Base-by-base conservation (phyloP, 1,140 invertebrate genomes). In the Diorhabda elongata region DNA sequence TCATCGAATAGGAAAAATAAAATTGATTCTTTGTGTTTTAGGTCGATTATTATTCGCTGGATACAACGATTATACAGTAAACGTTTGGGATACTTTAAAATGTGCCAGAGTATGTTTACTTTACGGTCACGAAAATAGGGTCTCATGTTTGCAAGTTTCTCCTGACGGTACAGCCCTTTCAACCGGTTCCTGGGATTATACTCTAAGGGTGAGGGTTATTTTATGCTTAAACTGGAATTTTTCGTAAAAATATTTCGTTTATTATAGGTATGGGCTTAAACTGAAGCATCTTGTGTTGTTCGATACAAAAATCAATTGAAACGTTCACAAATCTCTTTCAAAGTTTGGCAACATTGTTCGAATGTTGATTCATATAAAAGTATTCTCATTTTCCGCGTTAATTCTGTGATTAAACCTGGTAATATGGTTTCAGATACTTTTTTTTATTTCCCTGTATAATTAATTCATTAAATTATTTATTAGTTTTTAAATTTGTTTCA, bases 31-130 rank as follows among this genome's bases (percentile, higher is more conserved):
- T 26, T 52, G 4, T 52, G 98, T 69, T 73, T 70, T 75, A 92
- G 93, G 97, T 42, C 91, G 97, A 8, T 83, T 99, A 63, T 84
- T 99, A 72, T 99, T 99, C 85, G 97, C 97, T 71, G 98, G 97
- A 61, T 99, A 99, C 85, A 97, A 97, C 83, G 98, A 99, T 84
- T 98, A 99, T 82, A 98, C 96, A 26, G 93, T 99, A 42, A 97
- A 98, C 84, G 91, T 98, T 9, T 99, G 98, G 98, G 98, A 99
- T 84, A 95, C 96, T 11, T 83, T 99, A 44, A 99, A 99, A 80
- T 97, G 92, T 79, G 88, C 89, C 64, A 86, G 98, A 67, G 90
- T 98, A 9, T 92, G 92, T 78, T 89, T 98, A 68, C 84, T 99
- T 42, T 98, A 98, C 81, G 97, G 97, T 2, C 98, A 99, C 83